phyloP scores from a whole-genome alignment of 2,888 invertebrate species.

The Rhimphoctona megacephalus region DNA sequence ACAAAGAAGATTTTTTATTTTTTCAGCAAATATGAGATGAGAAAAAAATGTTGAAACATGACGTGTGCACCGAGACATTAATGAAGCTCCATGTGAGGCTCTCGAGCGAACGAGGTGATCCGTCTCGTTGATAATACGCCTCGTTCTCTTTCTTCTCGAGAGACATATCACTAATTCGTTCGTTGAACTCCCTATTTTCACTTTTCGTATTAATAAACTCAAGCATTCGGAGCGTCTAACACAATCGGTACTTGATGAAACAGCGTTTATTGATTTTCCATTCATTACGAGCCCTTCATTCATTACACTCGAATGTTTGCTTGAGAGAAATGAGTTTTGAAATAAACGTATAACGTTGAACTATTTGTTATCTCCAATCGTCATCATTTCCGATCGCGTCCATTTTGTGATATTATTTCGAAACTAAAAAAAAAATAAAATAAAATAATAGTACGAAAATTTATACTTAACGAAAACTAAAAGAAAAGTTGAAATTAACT shows the following conservation, averaged over 20 bases:
- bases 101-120: constrained; percentile 45
- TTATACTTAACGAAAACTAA: not conserved
- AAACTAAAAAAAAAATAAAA: not conserved
- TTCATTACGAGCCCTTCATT: constrained; percentile 9
- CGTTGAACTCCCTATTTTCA: constrained; percentile 48
- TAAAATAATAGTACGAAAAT: not conserved
- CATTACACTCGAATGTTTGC: not conserved
- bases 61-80: constrained; percentile 34
- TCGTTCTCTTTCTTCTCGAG: constrained; percentile 53
- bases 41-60: constrained; percentile 3
- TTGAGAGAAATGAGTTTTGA: constrained; percentile 15
- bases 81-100: constrained; percentile 43
- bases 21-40: not conserved
- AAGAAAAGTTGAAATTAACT: not conserved
- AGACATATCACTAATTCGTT: constrained; percentile 51
- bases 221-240: constrained; percentile 30
- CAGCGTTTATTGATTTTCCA: constrained; percentile 40
- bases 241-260: constrained; percentile 27
- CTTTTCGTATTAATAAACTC: constrained; percentile 45
- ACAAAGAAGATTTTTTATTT: not conserved
- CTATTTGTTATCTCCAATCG: not conserved
- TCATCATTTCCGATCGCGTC: not conserved
- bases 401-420: not conserved
- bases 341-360: constrained; percentile 1
- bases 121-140: constrained; percentile 44